A percentile compares a stretch with the other conserved stretches of the same genome.
These are phyloP conservation scores for Euwallacea fornicatus DNA, from an alignment of 1,140 invertebrate genomes.

Conservation along the genomic window DNA sequence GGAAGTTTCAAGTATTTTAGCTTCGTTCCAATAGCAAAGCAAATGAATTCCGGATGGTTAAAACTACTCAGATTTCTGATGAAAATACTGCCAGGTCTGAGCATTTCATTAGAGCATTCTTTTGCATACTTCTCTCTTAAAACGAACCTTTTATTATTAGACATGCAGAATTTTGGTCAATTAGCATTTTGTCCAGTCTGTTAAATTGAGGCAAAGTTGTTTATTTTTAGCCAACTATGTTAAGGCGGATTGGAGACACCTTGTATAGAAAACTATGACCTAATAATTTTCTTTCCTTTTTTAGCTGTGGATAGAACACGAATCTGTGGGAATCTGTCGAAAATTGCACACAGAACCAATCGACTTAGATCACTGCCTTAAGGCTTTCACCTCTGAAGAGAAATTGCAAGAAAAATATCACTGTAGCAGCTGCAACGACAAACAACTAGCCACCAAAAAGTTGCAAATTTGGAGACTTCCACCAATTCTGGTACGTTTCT, in stretches of 20 bases:
- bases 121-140: too few relatives aligned
- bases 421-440: slow-evolving; percentile 78
- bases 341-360: slow-evolving; percentile 76
- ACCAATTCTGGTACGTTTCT: slow-evolving; percentile 72
- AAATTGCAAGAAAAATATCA: slow-evolving; percentile 82
- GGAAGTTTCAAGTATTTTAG: not conserved
- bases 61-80: not conserved
- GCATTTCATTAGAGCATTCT: too few relatives aligned
- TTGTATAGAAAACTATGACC: too few relatives aligned
- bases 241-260: not conserved
- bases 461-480: slow-evolving; percentile 88
- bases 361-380: slow-evolving; percentile 76
- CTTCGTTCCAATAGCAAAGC: too few relatives aligned
- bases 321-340: slow-evolving; percentile 68
- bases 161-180: too few relatives aligned
- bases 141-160: too few relatives aligned
- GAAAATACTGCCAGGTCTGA: not conserved
- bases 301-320: slow-evolving; percentile 71
- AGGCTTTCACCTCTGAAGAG: slow-evolving; percentile 84
- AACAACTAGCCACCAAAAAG: slow-evolving; percentile 83
- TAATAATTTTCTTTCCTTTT: too few relatives aligned
- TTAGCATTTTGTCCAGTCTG: too few relatives aligned
- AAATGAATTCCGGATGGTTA: too few relatives aligned
- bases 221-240: not conserved
- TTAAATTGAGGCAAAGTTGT: too few relatives aligned